Evolutionary conservation across 1,140 invertebrate species (phyloP).

Genomic region (Prorops nasuta): DNA sequence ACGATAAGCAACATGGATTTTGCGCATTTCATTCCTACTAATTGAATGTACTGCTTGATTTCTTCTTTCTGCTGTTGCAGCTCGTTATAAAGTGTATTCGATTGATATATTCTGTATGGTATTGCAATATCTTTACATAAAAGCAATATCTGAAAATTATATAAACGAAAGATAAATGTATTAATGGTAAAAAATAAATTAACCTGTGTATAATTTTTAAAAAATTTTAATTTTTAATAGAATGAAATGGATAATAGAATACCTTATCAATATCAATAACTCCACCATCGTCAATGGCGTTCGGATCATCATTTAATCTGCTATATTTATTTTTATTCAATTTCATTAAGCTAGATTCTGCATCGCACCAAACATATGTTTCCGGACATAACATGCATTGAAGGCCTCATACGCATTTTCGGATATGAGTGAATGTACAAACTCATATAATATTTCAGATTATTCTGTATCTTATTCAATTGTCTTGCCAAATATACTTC

Average conservation of each 20-base stretch:
- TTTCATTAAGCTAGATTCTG: conserved; percentile 69
- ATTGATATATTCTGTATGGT: conserved; percentile 43
- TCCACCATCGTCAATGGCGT: conserved; percentile 42
- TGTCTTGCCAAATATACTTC: conserved; percentile 82
- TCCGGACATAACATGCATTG: conserved; percentile 94
- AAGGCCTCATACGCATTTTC: conserved; percentile 93
- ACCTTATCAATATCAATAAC: conserved; percentile 37
- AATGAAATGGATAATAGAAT: neutral
- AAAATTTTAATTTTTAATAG: neutral
- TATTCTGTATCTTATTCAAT: conserved; percentile 62
- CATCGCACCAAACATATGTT: conserved; percentile 80
- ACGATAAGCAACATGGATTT: conserved; percentile 62
- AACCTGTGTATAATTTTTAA: too few relatives aligned
- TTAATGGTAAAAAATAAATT: too few relatives aligned
- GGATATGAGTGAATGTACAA: conserved; percentile 96
- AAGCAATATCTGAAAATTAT: conserved; percentile 38
- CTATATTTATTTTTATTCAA: conserved; percentile 74
- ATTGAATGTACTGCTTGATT: conserved; percentile 60
- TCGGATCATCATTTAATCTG: conserved; percentile 58
- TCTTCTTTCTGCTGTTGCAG: conserved; percentile 38
- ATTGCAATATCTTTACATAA: conserved; percentile 36
- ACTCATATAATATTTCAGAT: conserved; percentile 92
- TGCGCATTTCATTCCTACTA: conserved; percentile 67
- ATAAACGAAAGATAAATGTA: too few relatives aligned
- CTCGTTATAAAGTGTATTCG: conserved; percentile 27